Percentiles rank a stretch among this genome's conserved stretches.
phyloP scores from a whole-genome alignment of 2,888 invertebrate species.

The Lithophane leautieri region DNA sequence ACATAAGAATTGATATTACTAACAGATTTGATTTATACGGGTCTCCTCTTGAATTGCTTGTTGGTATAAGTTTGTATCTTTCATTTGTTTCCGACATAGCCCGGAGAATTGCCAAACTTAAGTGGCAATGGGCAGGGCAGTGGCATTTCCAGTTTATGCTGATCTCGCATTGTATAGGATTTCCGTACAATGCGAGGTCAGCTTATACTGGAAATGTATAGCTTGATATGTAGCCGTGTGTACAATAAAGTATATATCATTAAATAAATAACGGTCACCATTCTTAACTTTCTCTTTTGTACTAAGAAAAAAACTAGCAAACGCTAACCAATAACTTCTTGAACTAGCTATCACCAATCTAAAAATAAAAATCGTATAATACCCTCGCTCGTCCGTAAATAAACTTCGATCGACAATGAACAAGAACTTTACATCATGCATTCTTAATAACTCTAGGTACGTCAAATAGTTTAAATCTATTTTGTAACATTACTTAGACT shows the following conservation, averaged over 20 bases:
- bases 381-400: conserved; percentile 15
- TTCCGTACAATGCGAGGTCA: too few relatives aligned
- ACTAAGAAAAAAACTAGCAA: background rate
- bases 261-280: too few relatives aligned
- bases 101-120: too few relatives aligned
- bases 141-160: too few relatives aligned
- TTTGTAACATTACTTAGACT: background rate
- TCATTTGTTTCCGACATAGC: background rate
- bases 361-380: background rate
- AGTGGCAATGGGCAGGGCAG: too few relatives aligned
- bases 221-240: too few relatives aligned
- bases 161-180: too few relatives aligned
- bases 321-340: background rate
- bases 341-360: background rate
- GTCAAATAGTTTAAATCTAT: conserved; percentile 18
- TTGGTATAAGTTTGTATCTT: conserved; percentile 1
- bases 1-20: conserved; percentile 45
- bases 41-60: conserved; percentile 11
- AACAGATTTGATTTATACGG: conserved; percentile 53
- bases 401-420: conserved; percentile 22
- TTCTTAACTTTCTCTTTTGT: too few relatives aligned
- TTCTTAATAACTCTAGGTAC: conserved; percentile 7
- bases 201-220: too few relatives aligned
- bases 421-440: conserved; percentile 5
- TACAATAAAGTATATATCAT: too few relatives aligned